Evolutionary conservation across 2,797 vertebrate species (phyloP), one percentile per base, ranked within the genome.

Genomic region (Muraenolepis orangiensis): DNA sequence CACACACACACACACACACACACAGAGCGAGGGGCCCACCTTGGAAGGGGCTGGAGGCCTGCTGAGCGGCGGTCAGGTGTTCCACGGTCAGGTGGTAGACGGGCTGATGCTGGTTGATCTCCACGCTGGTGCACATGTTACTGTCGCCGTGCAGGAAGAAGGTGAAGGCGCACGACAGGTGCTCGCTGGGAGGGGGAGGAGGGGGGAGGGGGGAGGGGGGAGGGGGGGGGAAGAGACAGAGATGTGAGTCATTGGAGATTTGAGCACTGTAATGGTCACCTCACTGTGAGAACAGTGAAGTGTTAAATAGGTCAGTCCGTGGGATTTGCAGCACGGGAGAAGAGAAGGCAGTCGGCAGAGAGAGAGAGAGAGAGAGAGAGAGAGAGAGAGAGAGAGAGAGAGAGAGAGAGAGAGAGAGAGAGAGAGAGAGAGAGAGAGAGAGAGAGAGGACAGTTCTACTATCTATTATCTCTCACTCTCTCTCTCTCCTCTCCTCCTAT

Each of bases 101-200:
- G 12, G 97, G 97, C 81, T 98, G 97, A 86, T 99, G 98, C 93
- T 99, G 98, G 93, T 97, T 99, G 93, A 99, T 98, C 91, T 99
- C 98, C 94, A 99, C 98, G 11, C 98, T 98, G 92, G 97, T 99
- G 93, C 97, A 99, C 89, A 99, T 96, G 16, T 99, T 98, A 92
- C 96, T 99, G 80, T 99, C 98, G 29, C 97, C 98, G 0, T 99
- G 98, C 84, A 99, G 91, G 93, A 99, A 99, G 94, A 99, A 99
- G 86, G 96, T 96, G 92, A 99, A 99, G 70, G 97, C 96, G 91
- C 98, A 99, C 87, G 98, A 99, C 83, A 99, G 90, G 92, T 99
- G 97, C 88, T 99, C 98, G 18, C 98, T 99, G 88, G 31, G 68
- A 71, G 28, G 82, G 66, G 82, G 75, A n/a, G n/a, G n/a, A n/a